A percentile compares a stretch with the other conserved stretches of the same genome.
Conservation (phyloP, 2,797 vertebrate species). For the Xiphorhynchus erythropygius region DNA sequence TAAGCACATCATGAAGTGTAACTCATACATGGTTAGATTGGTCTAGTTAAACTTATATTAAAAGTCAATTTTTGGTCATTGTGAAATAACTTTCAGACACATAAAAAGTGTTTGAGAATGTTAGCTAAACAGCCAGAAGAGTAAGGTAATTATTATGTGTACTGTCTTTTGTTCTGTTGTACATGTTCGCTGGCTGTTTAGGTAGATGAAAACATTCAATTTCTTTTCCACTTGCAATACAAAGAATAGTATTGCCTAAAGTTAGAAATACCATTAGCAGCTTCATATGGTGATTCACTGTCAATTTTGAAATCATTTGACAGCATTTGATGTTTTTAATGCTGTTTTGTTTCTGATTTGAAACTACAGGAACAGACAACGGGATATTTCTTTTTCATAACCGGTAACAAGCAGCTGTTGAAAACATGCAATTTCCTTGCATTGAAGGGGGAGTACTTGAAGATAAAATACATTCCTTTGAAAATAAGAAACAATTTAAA, state of each 20-base stretch:
- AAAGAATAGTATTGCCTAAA: neutral
- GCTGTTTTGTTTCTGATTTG: neutral
- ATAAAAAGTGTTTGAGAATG: neutral
- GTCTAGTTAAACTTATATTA: neutral
- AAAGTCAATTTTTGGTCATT: neutral
- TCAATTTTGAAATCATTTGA: neutral
- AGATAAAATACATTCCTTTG: neutral
- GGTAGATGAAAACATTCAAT: neutral
- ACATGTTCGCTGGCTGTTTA: neutral
- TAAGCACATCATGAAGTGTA: neutral
- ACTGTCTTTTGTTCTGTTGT: neutral
- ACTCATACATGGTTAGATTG: neutral
- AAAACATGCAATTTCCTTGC: neutral
- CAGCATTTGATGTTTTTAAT: neutral
- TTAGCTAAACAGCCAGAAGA: neutral
- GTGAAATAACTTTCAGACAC: neutral
- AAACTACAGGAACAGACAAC: neutral
- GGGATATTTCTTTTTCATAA: neutral
- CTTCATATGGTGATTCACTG: neutral
- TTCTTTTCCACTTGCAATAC: neutral
- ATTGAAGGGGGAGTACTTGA: neutral
- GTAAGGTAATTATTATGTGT: neutral
- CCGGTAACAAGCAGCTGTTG: neutral
- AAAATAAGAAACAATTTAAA: neutral
- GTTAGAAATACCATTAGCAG: neutral